phyloP scores from a whole-genome alignment of 2,113 vertebrate species.

The Melanostigma gelatinosum region DNA sequence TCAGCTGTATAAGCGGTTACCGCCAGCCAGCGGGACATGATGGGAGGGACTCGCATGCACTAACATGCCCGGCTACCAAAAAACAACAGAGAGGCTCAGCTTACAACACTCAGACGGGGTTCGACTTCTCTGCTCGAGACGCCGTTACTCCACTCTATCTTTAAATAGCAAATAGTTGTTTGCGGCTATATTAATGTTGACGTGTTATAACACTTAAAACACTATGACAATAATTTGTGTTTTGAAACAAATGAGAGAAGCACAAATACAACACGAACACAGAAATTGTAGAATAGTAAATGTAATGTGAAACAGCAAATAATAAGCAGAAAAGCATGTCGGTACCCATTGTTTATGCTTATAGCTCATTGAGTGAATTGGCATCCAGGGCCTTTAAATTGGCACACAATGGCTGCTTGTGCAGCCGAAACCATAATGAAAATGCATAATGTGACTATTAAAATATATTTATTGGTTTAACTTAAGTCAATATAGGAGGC shows the following conservation, averaged over 20 bases:
- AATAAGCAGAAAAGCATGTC: neutral
- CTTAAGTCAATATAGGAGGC: neutral
- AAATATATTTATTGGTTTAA: slow-evolving; percentile 1
- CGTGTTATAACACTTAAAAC: neutral
- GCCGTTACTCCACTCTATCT: neutral
- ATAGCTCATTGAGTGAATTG: neutral
- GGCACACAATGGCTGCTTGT: slow-evolving; percentile 1
- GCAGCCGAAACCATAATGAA: neutral
- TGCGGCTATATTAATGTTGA: neutral
- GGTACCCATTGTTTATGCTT: neutral
- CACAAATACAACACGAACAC: neutral
- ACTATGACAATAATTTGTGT: neutral
- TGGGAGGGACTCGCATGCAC: neutral
- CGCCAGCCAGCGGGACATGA: neutral
- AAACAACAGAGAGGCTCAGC: neutral
- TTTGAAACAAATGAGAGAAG: neutral
- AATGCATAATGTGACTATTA: neutral
- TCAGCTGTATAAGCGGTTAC: too few relatives aligned
- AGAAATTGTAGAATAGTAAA: neutral
- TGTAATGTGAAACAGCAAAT: neutral
- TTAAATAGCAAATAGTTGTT: neutral
- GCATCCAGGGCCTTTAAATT: neutral
- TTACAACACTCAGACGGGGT: neutral
- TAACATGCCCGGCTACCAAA: neutral
- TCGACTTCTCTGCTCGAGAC: neutral